Conservation (phyloP, 2,888 invertebrate genomes). For the Schizaphis graminum region DNA sequence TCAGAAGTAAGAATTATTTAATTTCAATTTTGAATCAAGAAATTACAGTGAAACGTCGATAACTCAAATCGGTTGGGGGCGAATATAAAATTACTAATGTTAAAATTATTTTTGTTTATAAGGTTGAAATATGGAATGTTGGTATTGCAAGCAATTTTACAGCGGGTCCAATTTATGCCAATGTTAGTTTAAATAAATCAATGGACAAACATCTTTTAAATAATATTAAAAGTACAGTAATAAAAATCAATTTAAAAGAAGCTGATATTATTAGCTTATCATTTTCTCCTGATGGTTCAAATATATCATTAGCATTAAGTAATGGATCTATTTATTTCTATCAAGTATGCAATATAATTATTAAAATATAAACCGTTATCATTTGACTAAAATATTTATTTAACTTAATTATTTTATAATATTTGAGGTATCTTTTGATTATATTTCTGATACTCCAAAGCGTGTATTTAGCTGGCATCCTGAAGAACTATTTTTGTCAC, state of each 20-base stretch:
- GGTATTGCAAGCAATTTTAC: conserved; percentile 71
- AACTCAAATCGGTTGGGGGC: too few relatives aligned
- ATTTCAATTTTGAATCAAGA: not conserved
- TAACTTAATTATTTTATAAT: not conserved
- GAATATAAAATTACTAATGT: too few relatives aligned
- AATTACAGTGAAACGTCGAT: too few relatives aligned
- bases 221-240: not conserved
- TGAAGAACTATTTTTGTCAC: conserved; percentile 16
- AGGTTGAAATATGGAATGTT: conserved; percentile 76
- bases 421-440: conserved; percentile 49
- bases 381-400: not conserved
- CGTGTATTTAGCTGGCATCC: conserved; percentile 47
- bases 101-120: conserved; percentile 67
- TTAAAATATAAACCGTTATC: not conserved
- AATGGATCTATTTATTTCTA: conserved; percentile 95
- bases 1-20: conserved; percentile 29
- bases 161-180: conserved; percentile 35
- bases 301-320: conserved; percentile 88
- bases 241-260: conserved; percentile 75
- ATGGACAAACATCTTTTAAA: not conserved
- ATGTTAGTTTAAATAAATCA: conserved; percentile 4
- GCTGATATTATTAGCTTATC: conserved; percentile 85
- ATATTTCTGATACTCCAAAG: not conserved
- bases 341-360: conserved; percentile 74
- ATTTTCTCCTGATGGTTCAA: conserved; percentile 94